phyloP scores from a whole-genome alignment of 37 sponge, comb jelly and placozoan species.

The Dysidea cf. avara region DNA sequence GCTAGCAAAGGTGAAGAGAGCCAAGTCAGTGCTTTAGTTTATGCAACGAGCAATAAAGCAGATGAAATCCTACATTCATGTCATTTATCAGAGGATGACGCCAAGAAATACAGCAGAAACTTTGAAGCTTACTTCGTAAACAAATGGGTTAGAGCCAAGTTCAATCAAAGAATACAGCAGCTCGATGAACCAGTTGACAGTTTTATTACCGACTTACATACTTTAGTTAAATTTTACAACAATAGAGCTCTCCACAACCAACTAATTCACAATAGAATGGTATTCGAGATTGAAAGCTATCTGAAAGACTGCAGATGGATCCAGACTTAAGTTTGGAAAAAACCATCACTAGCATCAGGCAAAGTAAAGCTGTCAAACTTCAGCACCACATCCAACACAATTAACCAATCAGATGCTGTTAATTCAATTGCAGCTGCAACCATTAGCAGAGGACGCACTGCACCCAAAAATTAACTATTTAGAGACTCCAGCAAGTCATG shows the following conservation, averaged over 20 bases:
- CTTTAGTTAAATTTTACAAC: not conserved
- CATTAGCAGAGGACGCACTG: too few relatives aligned
- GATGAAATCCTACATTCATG: not conserved
- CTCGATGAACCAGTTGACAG: conserved; percentile 3
- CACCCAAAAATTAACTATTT: too few relatives aligned
- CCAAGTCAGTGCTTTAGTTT: too few relatives aligned
- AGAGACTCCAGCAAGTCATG: too few relatives aligned
- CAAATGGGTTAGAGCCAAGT: not conserved
- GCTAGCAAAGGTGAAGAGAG: conserved; percentile 1
- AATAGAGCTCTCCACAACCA: not conserved
- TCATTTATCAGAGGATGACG: not conserved
- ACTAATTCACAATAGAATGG: conserved; percentile 5
- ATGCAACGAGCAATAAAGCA: not conserved
- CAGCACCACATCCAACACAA: too few relatives aligned
- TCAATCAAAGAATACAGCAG: conserved; percentile 9
- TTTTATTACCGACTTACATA: conserved; percentile 6
- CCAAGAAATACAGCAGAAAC: not conserved
- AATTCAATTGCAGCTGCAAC: too few relatives aligned
- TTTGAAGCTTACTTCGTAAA: conserved; percentile 6
- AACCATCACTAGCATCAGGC: too few relatives aligned
- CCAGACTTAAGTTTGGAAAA: not conserved
- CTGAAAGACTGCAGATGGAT: conserved; percentile 10
- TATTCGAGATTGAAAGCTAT: conserved; percentile 4
- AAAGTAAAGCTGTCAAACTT: too few relatives aligned
- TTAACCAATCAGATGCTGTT: too few relatives aligned